Evolutionary conservation across 2,888 invertebrate genomes (phyloP).

Genomic region (Watsonalla binaria): DNA sequence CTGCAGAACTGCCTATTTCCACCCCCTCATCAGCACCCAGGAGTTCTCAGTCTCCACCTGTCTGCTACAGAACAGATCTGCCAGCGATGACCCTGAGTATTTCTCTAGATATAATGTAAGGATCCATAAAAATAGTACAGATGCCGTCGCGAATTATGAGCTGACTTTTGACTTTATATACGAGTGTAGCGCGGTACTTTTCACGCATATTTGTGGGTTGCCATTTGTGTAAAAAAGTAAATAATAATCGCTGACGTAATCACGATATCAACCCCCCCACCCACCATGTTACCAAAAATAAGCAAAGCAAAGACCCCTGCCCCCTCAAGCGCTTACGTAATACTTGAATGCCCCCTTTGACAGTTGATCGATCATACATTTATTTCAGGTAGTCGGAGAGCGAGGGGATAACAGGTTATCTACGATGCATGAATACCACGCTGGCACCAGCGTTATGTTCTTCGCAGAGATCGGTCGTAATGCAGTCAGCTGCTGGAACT

Average conservation of each 20-base stretch:
- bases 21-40: slow-evolving; percentile 85
- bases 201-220: too few species aligned
- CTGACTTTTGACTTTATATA: too few species aligned
- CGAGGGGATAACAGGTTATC: slow-evolving; percentile 83
- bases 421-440: slow-evolving; percentile 83
- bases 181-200: too few species aligned
- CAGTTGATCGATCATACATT: too few species aligned
- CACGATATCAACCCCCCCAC: too few species aligned
- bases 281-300: too few species aligned
- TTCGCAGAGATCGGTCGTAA: slow-evolving; percentile 84
- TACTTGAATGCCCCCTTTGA: too few species aligned
- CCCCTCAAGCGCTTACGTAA: too few species aligned
- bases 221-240: too few species aligned
- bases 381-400: slow-evolving; percentile 71
- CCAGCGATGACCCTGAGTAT: slow-evolving; percentile 34
- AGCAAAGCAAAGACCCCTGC: too few species aligned
- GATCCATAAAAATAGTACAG: background rate
- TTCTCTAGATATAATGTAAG: slow-evolving; percentile 43
- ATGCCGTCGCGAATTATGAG: too few species aligned
- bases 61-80: slow-evolving; percentile 67
- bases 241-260: too few species aligned
- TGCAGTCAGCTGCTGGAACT: slow-evolving; percentile 88
- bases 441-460: slow-evolving; percentile 80
- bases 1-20: slow-evolving; percentile 84
- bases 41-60: slow-evolving; percentile 85